phyloP scores from a whole-genome alignment of 2,113 vertebrate species.

The Leptocoma aspasia region DNA sequence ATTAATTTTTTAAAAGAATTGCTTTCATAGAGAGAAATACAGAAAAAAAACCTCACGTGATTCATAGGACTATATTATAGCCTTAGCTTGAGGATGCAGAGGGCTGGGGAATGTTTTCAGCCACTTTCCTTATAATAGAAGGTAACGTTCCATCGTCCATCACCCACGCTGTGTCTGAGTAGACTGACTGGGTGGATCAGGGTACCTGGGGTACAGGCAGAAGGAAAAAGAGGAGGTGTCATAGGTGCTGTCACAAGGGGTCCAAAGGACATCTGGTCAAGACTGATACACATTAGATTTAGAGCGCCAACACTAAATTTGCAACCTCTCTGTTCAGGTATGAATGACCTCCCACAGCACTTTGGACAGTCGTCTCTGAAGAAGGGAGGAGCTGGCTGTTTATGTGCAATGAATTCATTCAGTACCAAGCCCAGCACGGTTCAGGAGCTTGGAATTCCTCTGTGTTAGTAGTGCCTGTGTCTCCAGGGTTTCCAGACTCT shows the following conservation, averaged over 20 bases:
- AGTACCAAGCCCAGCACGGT: accelerated
- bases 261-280: not conserved
- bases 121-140: not conserved
- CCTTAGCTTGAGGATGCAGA: not conserved
- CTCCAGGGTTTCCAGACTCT: not conserved
- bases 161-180: not conserved
- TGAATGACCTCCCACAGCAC: not conserved
- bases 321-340: not conserved
- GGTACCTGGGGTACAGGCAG: not conserved
- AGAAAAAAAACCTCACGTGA: not conserved
- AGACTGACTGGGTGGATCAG: not conserved
- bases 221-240: not conserved
- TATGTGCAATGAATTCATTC: not conserved
- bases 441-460: not conserved
- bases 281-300: not conserved
- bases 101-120: not conserved
- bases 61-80: not conserved
- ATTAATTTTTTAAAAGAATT: not conserved
- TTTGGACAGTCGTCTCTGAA: not conserved
- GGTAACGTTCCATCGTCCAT: accelerated
- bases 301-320: not conserved
- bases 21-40: not conserved
- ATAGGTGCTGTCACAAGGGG: not conserved
- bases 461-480: not conserved
- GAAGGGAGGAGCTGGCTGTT: not conserved